Conservation (phyloP, 2,888 invertebrate genomes). For the Eudasyphora cyanicolor region DNA sequence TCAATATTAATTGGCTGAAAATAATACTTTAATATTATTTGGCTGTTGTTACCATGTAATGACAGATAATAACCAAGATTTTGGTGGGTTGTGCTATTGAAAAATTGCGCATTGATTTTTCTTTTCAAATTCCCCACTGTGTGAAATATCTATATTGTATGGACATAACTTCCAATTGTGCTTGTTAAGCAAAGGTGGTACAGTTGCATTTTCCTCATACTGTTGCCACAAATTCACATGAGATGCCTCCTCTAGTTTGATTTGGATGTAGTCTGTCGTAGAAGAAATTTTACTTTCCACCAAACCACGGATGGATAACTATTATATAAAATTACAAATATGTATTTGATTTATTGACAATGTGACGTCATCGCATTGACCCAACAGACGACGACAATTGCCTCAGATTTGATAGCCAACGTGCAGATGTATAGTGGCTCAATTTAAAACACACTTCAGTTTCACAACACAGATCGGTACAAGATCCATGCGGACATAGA, state of each 20-base stretch:
- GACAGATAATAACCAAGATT: no score
- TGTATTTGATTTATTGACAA: constrained; percentile 19
- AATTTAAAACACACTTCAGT: constrained; percentile 38
- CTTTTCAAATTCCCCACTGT: constrained; percentile 3
- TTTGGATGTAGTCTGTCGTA: constrained; percentile 14
- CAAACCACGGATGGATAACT: neutral
- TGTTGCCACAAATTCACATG: neutral
- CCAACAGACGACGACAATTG: constrained; percentile 41
- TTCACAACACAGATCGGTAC: constrained; percentile 42
- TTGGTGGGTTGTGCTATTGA: no score
- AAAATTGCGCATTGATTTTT: no score
- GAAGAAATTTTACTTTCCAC: neutral
- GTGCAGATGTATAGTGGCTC: constrained; percentile 10
- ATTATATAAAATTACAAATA: constrained; percentile 23
- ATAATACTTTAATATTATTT: no score
- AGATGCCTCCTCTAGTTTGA: neutral
- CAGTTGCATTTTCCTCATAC: neutral
- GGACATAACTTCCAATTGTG: constrained; percentile 5
- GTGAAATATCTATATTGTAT: neutral
- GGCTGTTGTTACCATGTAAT: no score
- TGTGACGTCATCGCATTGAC: constrained; percentile 45
- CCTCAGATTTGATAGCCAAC: constrained; percentile 37
- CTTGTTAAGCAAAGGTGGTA: neutral
- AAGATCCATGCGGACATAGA: neutral
- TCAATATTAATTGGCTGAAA: no score